Conservation (phyloP, 2,113 vertebrate species). For the Climacteris rufus region DNA sequence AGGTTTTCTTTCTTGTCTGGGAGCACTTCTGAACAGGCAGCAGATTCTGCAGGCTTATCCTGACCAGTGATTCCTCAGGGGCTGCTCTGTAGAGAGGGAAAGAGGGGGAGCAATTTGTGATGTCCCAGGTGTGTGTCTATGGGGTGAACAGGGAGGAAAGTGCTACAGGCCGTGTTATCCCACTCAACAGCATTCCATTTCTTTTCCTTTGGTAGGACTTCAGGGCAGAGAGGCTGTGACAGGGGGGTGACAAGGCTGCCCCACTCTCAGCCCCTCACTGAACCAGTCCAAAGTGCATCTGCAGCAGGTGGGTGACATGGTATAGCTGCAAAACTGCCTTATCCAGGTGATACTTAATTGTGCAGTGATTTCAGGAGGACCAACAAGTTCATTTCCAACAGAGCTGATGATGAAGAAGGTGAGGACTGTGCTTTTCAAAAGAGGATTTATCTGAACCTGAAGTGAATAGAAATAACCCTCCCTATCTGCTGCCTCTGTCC, state of each 20-base stretch:
- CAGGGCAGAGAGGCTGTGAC: neutral
- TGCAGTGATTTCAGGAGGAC: neutral
- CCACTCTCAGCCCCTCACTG: neutral
- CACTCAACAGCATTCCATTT: fast-evolving
- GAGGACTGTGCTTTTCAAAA: neutral
- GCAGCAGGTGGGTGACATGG: neutral
- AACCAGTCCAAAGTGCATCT: fast-evolving
- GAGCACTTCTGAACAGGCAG: neutral
- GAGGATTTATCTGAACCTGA: neutral
- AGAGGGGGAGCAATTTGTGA: neutral
- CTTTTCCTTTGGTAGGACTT: neutral
- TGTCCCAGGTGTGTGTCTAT: too few relatives aligned
- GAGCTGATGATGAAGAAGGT: neutral
- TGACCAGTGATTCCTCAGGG: neutral
- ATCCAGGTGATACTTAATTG: neutral
- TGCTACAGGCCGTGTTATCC: fast-evolving
- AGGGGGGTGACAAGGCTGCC: neutral
- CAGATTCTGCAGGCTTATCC: neutral
- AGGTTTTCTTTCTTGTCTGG: neutral
- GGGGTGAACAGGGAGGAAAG: neutral
- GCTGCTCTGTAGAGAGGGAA: neutral
- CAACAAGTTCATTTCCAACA: neutral
- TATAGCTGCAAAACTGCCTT: neutral
- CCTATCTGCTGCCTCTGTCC: neutral
- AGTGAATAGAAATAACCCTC: neutral